These are phyloP conservation scores for Brachionus paranguensis DNA, from an alignment of 1,140 invertebrate species.

Conservation along the genomic window DNA sequence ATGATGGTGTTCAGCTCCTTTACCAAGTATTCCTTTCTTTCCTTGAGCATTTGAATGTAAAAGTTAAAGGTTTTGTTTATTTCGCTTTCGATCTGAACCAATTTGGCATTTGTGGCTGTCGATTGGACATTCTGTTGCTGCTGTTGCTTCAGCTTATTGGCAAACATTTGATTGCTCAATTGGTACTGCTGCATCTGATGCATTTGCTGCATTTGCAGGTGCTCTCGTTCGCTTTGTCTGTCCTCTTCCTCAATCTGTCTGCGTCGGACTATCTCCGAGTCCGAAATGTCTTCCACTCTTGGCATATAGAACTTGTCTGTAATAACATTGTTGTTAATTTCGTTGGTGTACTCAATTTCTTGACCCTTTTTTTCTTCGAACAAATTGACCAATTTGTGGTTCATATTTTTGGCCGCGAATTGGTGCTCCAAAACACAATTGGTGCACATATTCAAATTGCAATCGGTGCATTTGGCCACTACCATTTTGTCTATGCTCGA, in stretches of 20 bases:
- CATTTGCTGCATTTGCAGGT: slow-evolving; percentile 19
- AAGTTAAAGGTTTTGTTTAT: slow-evolving; percentile 36
- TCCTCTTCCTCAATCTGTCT: slow-evolving; percentile 1
- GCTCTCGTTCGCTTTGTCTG: background rate
- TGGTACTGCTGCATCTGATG: slow-evolving; percentile 18
- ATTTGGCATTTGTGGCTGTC: background rate
- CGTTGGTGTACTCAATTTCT: background rate
- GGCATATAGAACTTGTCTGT: background rate
- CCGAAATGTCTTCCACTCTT: slow-evolving; percentile 58
- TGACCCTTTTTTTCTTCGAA: background rate
- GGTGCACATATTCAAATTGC: slow-evolving; percentile 14
- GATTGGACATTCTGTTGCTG: background rate
- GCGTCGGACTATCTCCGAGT: slow-evolving; percentile 56
- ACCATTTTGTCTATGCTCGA: background rate
- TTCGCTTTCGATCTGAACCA: slow-evolving; percentile 21
- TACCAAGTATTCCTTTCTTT: slow-evolving; percentile 21
- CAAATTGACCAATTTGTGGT: slow-evolving; percentile 17
- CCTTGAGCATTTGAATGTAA: slow-evolving; percentile 38
- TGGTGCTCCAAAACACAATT: slow-evolving; percentile 33
- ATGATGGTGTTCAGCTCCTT: slow-evolving; percentile 36
- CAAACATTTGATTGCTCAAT: background rate
- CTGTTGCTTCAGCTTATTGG: background rate
- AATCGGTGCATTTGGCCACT: background rate
- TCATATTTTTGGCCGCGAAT: background rate
- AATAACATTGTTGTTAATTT: slow-evolving; percentile 14